These are phyloP conservation scores for Nerophis lumbriciformis DNA, from an alignment of 2,113 vertebrate species.

Conservation along the genomic window DNA sequence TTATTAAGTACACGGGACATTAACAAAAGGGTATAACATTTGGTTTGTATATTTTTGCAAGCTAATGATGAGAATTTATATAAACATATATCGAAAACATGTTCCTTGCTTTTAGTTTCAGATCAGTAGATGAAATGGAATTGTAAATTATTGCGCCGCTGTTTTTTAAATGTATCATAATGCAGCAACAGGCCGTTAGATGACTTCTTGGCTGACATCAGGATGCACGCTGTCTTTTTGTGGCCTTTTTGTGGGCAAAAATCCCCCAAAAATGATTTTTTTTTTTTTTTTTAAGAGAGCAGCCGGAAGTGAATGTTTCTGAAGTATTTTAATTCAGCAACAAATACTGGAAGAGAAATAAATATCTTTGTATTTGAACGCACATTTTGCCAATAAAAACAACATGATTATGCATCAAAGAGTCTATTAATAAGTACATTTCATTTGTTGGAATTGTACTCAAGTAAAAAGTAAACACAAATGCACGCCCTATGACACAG, in stretches of 20 bases:
- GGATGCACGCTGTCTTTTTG: neutral
- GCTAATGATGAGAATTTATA: slow-evolving; percentile 56
- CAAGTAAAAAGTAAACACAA: too few species aligned
- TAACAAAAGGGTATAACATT: slow-evolving; percentile 76
- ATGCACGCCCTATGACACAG: too few species aligned
- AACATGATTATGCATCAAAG: too few species aligned
- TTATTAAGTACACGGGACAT: slow-evolving; percentile 80
- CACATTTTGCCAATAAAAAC: too few species aligned
- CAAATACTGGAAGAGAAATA: too few species aligned
- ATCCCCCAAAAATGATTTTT: too few species aligned
- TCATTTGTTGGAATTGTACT: too few species aligned
- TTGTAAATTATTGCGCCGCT: slow-evolving; percentile 58
- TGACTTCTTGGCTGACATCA: slow-evolving; percentile 31
- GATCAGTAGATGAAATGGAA: slow-evolving; percentile 62
- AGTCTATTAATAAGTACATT: too few species aligned
- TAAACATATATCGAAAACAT: slow-evolving; percentile 64
- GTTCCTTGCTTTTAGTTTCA: slow-evolving; percentile 54
- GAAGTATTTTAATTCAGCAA: neutral
- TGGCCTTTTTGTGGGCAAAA: neutral
- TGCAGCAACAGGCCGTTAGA: slow-evolving; percentile 48
- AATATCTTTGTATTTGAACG: too few species aligned
- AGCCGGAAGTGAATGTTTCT: neutral
- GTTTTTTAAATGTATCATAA: slow-evolving; percentile 49
- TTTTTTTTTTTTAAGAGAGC: too few species aligned
- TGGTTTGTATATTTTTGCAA: slow-evolving; percentile 91